These are phyloP conservation scores for Cyprinodon variegatus DNA, from an alignment of 2,113 vertebrate species.

Conservation along the genomic window DNA sequence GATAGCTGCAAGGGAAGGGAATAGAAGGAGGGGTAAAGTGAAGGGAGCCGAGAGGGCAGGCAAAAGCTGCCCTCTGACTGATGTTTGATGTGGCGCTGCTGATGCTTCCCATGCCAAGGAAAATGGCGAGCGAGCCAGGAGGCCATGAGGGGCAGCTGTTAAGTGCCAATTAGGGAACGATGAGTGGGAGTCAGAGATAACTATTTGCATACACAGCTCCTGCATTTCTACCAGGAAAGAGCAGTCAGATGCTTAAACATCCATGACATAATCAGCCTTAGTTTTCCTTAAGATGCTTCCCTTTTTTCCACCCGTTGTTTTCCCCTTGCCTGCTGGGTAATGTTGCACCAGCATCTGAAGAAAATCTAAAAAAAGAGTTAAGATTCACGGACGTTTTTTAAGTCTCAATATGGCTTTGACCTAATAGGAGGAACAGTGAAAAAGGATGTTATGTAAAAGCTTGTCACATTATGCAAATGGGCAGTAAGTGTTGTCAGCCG, in stretches of 20 bases:
- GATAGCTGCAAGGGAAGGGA: conserved; percentile 52
- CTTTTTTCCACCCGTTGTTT: conserved; percentile 17
- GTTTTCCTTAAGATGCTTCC: conserved; percentile 13
- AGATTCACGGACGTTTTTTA: conserved; percentile 32
- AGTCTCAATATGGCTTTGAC: conserved; percentile 20
- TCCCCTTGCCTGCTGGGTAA: conserved; percentile 24
- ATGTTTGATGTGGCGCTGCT: conserved; percentile 57
- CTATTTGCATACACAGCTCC: conserved; percentile 45
- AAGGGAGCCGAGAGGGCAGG: conserved; percentile 33
- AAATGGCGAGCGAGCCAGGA: conserved; percentile 33
- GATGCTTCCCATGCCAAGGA: conserved; percentile 52
- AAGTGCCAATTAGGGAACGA: conserved; percentile 67
- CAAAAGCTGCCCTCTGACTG: conserved; percentile 59
- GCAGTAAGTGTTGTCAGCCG: conserved; percentile 43
- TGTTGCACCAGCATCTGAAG: conserved; percentile 34
- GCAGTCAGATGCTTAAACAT: conserved; percentile 57
- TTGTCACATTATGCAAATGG: conserved; percentile 45
- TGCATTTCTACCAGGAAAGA: conserved; percentile 23
- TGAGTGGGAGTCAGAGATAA: conserved; percentile 61
- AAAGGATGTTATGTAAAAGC: conserved; percentile 37
- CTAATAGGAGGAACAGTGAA: conserved; percentile 37
- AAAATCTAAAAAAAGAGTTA: conserved; percentile 21
- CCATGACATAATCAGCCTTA: conserved; percentile 54
- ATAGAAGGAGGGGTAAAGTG: conserved; percentile 19
- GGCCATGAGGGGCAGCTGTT: conserved; percentile 65